Evolutionary conservation across 2,888 invertebrate species (phyloP).

Genomic region (Stenchaetothrips biformis): DNA sequence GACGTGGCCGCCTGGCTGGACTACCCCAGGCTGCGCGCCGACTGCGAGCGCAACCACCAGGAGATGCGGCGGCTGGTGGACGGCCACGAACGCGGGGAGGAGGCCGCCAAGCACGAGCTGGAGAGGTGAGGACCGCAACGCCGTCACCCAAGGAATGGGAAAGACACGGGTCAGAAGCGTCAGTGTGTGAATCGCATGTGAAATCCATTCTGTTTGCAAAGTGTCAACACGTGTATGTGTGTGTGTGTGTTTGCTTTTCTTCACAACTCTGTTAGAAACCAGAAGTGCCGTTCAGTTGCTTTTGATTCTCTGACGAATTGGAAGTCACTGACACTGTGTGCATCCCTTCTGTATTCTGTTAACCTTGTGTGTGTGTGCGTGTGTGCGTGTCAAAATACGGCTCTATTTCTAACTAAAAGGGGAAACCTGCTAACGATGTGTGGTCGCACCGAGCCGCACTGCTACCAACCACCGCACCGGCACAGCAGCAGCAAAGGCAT

Average conservation of each 20-base stretch:
- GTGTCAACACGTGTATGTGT: too few relatives aligned
- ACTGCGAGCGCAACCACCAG: conserved; percentile 51
- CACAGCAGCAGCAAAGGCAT: neutral
- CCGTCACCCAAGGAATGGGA: too few relatives aligned
- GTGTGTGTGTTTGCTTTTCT: too few relatives aligned
- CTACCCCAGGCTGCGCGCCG: conserved; percentile 54
- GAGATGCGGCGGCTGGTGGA: conserved; percentile 39
- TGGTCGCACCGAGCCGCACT: neutral
- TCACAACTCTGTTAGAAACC: too few relatives aligned
- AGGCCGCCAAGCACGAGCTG: conserved; percentile 29
- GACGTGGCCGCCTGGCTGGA: conserved; percentile 55
- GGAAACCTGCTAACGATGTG: neutral
- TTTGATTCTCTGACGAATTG: too few relatives aligned
- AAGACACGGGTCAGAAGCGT: too few relatives aligned
- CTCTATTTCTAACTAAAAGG: too few relatives aligned
- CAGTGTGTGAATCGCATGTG: too few relatives aligned
- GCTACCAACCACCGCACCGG: neutral
- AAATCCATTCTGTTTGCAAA: too few relatives aligned
- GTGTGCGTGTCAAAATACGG: neutral
- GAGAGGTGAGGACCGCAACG: conserved; percentile 29
- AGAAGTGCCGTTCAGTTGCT: too few relatives aligned
- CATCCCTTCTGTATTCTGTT: neutral
- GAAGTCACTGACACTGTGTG: too few relatives aligned
- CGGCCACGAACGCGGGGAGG: conserved; percentile 29
- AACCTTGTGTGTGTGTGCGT: neutral